Percentiles rank a stretch among this genome's conserved stretches.
Evolutionary conservation across 2,797 vertebrate genomes (phyloP).

Genomic region (Sebastes umbrosus): DNA sequence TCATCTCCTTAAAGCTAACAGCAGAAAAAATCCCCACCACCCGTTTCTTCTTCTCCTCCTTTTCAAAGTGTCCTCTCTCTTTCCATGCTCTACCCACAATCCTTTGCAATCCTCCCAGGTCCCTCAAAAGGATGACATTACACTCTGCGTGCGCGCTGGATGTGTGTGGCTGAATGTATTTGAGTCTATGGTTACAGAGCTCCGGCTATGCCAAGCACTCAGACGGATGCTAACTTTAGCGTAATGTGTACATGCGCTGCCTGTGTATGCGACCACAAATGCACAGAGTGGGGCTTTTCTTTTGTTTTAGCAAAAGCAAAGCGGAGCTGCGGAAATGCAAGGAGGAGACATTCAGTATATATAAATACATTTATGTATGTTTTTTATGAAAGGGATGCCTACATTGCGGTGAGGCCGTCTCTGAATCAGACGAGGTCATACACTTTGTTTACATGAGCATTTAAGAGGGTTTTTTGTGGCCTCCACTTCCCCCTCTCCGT

Average conservation of each 20-base stretch:
- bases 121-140: constrained; percentile 8
- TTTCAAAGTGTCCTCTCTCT: not conserved
- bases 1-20: not conserved
- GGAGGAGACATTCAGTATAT: not conserved
- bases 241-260: constrained; percentile 49
- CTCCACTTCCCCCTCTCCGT: constrained; percentile 23
- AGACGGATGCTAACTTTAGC: constrained; percentile 63
- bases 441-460: constrained; percentile 43
- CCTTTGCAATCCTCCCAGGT: constrained; percentile 10
- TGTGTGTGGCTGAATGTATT: constrained; percentile 39
- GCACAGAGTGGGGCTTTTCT: constrained; percentile 38
- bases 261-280: constrained; percentile 53
- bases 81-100: constrained; percentile 10
- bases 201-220: constrained; percentile 38
- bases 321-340: not conserved
- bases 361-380: not conserved
- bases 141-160: not conserved
- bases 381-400: not conserved
- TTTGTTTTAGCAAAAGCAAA: constrained; percentile 39
- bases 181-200: constrained; percentile 47
- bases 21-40: not conserved
- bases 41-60: not conserved
- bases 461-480: constrained; percentile 7
- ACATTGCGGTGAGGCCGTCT: constrained; percentile 30
- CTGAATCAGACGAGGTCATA: constrained; percentile 17